Evolutionary conservation across 1,140 invertebrate species (phyloP).

Genomic region (Schmidtea mediterranea): DNA sequence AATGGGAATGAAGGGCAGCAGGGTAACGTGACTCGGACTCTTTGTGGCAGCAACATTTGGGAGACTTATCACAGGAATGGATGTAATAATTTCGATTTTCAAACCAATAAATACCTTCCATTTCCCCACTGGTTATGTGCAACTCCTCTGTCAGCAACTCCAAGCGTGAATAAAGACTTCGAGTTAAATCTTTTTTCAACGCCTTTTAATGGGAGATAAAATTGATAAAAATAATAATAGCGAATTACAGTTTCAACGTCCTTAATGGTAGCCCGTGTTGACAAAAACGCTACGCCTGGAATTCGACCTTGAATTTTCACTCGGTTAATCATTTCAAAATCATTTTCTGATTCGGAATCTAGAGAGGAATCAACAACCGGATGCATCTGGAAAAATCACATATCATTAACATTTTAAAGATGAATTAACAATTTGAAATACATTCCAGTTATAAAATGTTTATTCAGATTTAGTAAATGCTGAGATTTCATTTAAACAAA

Average conservation of each 20-base stretch:
- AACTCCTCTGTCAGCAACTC: not conserved
- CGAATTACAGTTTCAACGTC: not conserved
- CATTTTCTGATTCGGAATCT: too few relatives aligned
- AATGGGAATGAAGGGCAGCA: not conserved
- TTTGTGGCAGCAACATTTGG: not conserved
- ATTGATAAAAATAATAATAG: not conserved
- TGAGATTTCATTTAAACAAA: too few relatives aligned
- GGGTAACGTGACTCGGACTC: not conserved
- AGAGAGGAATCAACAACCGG: too few relatives aligned
- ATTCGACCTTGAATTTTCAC: not conserved
- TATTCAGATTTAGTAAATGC: too few relatives aligned
- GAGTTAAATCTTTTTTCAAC: not conserved
- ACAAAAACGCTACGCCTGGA: conserved; percentile 1
- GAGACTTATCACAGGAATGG: not conserved
- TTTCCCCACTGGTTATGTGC: conserved; percentile 2
- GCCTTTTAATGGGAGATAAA: not conserved
- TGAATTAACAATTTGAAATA: too few relatives aligned
- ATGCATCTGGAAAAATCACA: too few relatives aligned
- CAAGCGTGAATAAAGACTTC: not conserved
- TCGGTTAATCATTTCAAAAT: too few relatives aligned
- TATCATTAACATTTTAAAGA: too few relatives aligned
- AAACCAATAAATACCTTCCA: not conserved
- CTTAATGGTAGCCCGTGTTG: not conserved
- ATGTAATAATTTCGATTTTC: not conserved
- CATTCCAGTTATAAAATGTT: too few relatives aligned